Evolutionary conservation across 2,113 vertebrate species (phyloP).

Genomic region (Morone chrysops): DNA sequence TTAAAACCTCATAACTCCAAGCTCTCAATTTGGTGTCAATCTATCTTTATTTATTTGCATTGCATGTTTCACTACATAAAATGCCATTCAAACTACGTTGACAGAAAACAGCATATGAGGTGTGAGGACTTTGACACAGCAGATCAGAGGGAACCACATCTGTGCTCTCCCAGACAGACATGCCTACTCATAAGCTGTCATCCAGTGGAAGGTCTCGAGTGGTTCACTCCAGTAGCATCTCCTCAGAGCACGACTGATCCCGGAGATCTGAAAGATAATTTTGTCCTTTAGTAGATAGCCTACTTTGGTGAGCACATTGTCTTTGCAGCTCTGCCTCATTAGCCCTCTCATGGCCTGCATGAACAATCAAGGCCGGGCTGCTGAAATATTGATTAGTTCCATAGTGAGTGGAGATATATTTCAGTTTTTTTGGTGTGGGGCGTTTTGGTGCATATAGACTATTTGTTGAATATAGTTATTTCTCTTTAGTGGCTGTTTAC

Average conservation of each 20-base stretch:
- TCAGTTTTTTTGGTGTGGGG: conserved; percentile 19
- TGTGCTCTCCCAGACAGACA: conserved; percentile 45
- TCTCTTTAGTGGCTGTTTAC: conserved; percentile 61
- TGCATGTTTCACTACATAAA: conserved; percentile 26
- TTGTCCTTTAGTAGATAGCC: conserved; percentile 63
- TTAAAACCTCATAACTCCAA: conserved; percentile 10
- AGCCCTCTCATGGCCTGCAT: conserved; percentile 68
- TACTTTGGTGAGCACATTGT: conserved; percentile 67
- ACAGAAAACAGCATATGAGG: conserved; percentile 57
- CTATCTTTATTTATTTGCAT: conserved; percentile 19
- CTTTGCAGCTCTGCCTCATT: conserved; percentile 73
- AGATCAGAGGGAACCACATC: conserved; percentile 67
- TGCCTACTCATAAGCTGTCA: conserved; percentile 56
- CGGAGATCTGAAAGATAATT: conserved; percentile 60
- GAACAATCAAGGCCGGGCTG: conserved; percentile 70
- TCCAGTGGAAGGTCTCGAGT: conserved; percentile 49
- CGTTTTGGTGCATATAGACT: conserved; percentile 53
- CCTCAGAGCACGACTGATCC: conserved; percentile 43
- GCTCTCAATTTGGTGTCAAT: conserved; percentile 23
- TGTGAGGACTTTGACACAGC: conserved; percentile 54
- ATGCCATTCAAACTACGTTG: conserved; percentile 37
- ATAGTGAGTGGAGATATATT: conserved; percentile 45
- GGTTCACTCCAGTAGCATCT: conserved; percentile 54
- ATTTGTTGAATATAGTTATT: conserved; percentile 64
- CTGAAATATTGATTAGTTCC: conserved; percentile 80